phyloP scores from a whole-genome alignment of 2,888 invertebrate genomes.

The Neoascia interrupta region DNA sequence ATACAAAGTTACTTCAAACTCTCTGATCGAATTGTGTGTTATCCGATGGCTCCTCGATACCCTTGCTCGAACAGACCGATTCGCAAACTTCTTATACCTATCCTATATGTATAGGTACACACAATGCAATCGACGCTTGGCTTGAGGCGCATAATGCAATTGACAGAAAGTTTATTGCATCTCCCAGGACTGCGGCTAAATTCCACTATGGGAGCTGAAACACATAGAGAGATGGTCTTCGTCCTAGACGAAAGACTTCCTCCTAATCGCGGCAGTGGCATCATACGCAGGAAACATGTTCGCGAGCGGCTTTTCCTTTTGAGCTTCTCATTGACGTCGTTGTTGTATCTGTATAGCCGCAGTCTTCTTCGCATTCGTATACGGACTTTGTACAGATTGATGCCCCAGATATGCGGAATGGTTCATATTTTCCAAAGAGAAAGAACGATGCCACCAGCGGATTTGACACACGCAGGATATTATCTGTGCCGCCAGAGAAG shows the following conservation, averaged over 20 bases:
- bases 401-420: slow-evolving; percentile 65
- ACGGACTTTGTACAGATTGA: slow-evolving; percentile 57
- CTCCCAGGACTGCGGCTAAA: slow-evolving; percentile 33
- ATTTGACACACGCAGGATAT: slow-evolving; percentile 65
- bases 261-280: slow-evolving; percentile 62
- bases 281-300: slow-evolving; percentile 57
- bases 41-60: slow-evolving; percentile 61
- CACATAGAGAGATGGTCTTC: slow-evolving; percentile 30
- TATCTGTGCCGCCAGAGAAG: slow-evolving; percentile 21
- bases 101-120: not conserved
- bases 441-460: slow-evolving; percentile 19
- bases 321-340: slow-evolving; percentile 43
- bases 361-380: slow-evolving; percentile 41
- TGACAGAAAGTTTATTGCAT: slow-evolving; percentile 69
- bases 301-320: slow-evolving; percentile 58
- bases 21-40: slow-evolving; percentile 52
- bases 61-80: too few relatives aligned
- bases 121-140: slow-evolving; percentile 58
- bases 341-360: slow-evolving; percentile 2
- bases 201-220: slow-evolving; percentile 13
- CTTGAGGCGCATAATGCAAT: slow-evolving; percentile 67
- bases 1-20: slow-evolving; percentile 29
- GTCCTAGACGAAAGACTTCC: slow-evolving; percentile 57
- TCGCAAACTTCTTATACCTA: too few relatives aligned
- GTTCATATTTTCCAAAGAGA: slow-evolving; percentile 58